Evolutionary conservation across 2,797 vertebrate species (phyloP), one percentile per base, ranked within the genome.

Genomic region (Danio albolineatus): DNA sequence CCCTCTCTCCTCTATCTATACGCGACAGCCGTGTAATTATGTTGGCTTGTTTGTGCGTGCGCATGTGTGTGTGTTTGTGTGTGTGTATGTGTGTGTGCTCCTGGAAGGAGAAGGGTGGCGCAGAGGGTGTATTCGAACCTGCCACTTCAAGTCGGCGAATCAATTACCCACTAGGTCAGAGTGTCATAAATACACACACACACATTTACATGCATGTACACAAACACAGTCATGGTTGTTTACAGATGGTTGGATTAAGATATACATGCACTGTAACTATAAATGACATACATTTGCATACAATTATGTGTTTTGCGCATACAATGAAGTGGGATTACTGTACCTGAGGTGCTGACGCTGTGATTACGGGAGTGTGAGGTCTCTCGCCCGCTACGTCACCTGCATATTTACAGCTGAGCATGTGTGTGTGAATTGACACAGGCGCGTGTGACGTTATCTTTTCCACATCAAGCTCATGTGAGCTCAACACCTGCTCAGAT

Each of bases 21-120:
- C 49, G 44, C 53, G 62, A 67, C 57, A 76, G 71, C 62, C 76
- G 43, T 77, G 69, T 82, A 81, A 81, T 78, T 84, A 81, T 77
- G 73, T 77, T 70, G 65, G 69, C 10, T 16, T 61, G 49, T 61
- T 56, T 46, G 67, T 61, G 57, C 49, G 8, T 48, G 46, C 48
- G 60, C 56, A 7, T 6, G 38, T 39, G 56, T 48, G 36, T 60
- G 43, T 60, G 60, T n/a, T 76, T 13, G 10, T 1, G 6, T 13
- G 21, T 39, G 56, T 48, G 36, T 60, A 43, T 60, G 60, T n/a
- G 76, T 13, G 10, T 1, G 6, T 13, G 21, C 38, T 51, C 36
- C 6, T 51, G 73, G 54, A 39, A 38, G 46, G n/a, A 48, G 51
- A 16, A 54, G 65, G 51, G 36, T 49, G 43, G 59, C 49, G 44